Evolutionary conservation across 2,888 invertebrate genomes (phyloP).

Genomic region (Homarus gammarus): DNA sequence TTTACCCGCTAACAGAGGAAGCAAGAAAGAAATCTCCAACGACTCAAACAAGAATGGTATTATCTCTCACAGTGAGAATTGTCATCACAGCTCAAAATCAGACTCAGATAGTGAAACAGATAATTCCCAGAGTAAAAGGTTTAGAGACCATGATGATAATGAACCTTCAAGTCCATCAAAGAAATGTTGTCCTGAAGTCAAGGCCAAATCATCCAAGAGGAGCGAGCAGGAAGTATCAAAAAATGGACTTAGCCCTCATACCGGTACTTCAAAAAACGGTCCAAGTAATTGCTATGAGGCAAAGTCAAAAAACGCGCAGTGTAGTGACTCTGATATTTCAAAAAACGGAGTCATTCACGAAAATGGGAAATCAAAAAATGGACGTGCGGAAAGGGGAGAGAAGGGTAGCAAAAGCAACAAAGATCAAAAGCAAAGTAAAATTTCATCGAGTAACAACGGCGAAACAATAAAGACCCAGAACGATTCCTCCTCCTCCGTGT

Average conservation of each 20-base stretch:
- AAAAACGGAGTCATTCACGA: constrained; percentile 59
- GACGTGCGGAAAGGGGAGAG: constrained; percentile 26
- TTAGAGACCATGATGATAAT: constrained; percentile 51
- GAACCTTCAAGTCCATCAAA: constrained; percentile 69
- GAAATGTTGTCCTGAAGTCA: constrained; percentile 62
- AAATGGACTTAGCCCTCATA: constrained; percentile 29
- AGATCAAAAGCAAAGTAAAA: not conserved
- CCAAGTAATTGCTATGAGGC: constrained; percentile 16
- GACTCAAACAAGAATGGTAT: constrained; percentile 20
- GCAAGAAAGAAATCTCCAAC: constrained; percentile 24
- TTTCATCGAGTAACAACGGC: not conserved
- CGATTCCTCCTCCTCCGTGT: constrained; percentile 35
- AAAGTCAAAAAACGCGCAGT: constrained; percentile 39
- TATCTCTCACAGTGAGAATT: constrained; percentile 24
- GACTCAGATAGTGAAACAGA: constrained; percentile 47
- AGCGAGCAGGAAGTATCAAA: constrained; percentile 22
- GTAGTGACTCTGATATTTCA: constrained; percentile 34
- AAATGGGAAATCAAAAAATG: constrained; percentile 43
- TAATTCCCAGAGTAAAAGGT: constrained; percentile 36
- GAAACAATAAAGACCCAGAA: constrained; percentile 12
- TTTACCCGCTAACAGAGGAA: not conserved
- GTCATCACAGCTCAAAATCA: constrained; percentile 18
- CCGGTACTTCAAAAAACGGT: constrained; percentile 59
- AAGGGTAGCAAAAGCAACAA: constrained; percentile 15
- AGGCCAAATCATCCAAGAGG: constrained; percentile 24